phyloP scores from a whole-genome alignment of 2,888 invertebrate species.

The Polyommatus iphigenia region DNA sequence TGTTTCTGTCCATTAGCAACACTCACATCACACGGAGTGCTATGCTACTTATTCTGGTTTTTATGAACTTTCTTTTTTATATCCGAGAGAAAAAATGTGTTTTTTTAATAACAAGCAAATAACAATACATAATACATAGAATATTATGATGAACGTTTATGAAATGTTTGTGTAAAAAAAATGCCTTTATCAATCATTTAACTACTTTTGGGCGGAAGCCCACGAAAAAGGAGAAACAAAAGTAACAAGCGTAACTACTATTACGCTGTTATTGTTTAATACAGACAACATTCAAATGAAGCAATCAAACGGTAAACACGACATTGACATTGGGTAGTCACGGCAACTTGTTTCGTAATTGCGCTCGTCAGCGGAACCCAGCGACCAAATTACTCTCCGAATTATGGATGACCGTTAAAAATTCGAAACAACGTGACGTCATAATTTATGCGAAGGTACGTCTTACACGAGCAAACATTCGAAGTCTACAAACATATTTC shows the following conservation, averaged over 20 bases:
- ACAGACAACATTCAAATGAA: constrained; percentile 21
- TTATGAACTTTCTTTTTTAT: neutral
- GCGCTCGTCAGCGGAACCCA: constrained; percentile 54
- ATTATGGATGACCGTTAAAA: constrained; percentile 22
- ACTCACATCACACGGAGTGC: neutral
- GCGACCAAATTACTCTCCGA: constrained; percentile 13
- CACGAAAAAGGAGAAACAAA: neutral
- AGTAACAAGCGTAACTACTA: neutral
- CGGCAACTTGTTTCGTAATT: constrained; percentile 57
- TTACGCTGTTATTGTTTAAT: constrained; percentile 1
- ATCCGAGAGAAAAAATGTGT: neutral
- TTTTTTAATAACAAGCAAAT: neutral
- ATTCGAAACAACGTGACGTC: neutral
- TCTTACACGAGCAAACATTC: neutral
- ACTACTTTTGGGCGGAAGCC: neutral
- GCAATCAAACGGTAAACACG: constrained; percentile 33
- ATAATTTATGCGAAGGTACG: neutral
- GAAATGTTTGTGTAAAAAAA: too few species aligned
- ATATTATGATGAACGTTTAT: too few species aligned
- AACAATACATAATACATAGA: neutral
- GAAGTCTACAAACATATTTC: neutral
- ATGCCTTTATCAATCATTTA: neutral
- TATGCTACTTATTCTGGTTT: neutral
- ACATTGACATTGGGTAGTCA: constrained; percentile 46
- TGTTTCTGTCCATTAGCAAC: constrained; percentile 12